These are phyloP conservation scores for Myanophis thanlyinensis DNA, from an alignment of 2,113 vertebrate genomes.

Conservation along the genomic window DNA sequence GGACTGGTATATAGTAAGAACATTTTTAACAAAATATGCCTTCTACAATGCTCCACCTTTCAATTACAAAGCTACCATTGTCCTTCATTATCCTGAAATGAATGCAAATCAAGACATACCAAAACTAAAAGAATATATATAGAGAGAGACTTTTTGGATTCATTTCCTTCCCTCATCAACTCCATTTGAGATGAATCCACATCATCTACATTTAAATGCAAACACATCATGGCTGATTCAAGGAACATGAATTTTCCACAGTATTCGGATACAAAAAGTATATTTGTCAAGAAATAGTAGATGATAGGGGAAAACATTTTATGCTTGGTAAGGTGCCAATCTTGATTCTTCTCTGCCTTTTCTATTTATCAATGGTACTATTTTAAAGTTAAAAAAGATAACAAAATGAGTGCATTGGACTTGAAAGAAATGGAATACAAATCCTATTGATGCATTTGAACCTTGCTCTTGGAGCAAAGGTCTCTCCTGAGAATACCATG, in stretches of 20 bases:
- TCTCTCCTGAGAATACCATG: not conserved
- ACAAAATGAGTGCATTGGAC: not conserved
- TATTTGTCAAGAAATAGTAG: not conserved
- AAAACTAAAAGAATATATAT: not conserved
- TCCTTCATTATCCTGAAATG: not conserved
- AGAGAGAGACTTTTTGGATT: not conserved
- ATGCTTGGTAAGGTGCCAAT: not conserved
- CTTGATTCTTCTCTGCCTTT: not conserved
- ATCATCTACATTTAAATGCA: not conserved
- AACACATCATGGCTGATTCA: not conserved
- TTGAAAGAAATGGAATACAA: not conserved
- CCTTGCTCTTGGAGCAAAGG: not conserved
- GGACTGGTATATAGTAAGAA: not conserved
- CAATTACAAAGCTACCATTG: fast-evolving
- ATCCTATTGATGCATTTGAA: not conserved
- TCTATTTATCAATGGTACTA: not conserved
- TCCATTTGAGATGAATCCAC: not conserved
- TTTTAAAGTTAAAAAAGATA: not conserved
- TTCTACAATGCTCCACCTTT: slow-evolving; percentile 3
- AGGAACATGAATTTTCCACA: not conserved
- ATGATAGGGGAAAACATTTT: not conserved
- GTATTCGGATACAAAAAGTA: not conserved
- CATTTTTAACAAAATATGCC: not conserved
- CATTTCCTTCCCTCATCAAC: not conserved
- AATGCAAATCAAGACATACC: not conserved